Percentiles rank a stretch among this genome's conserved stretches.
Evolutionary conservation across 2,888 invertebrate genomes (phyloP).

Genomic region (Zygaena filipendulae): DNA sequence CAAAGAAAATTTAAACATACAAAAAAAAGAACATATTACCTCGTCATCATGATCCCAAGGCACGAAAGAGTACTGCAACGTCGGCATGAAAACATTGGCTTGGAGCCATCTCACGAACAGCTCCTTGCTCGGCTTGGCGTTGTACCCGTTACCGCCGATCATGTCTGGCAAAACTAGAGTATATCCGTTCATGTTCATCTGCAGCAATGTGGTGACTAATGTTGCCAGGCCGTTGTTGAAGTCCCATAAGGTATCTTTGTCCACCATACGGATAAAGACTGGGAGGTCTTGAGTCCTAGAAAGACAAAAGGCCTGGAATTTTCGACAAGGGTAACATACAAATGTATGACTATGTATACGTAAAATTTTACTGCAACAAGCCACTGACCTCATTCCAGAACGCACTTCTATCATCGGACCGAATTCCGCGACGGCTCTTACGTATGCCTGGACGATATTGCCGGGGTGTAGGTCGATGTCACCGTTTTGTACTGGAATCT

Average conservation of each 20-base stretch:
- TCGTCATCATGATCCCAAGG: slow-evolving; percentile 82
- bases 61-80: slow-evolving; percentile 81
- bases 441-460: slow-evolving; percentile 64
- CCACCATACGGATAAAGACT: slow-evolving; percentile 81
- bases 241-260: slow-evolving; percentile 78
- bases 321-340: too few species aligned
- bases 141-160: slow-evolving; percentile 77
- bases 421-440: slow-evolving; percentile 66
- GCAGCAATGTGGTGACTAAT: slow-evolving; percentile 76
- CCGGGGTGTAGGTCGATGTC: slow-evolving; percentile 67
- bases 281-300: slow-evolving; percentile 74
- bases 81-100: slow-evolving; percentile 81
- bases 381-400: slow-evolving; percentile 69
- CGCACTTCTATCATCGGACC: slow-evolving; percentile 77
- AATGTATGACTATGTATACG: too few species aligned
- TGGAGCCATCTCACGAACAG: slow-evolving; percentile 83
- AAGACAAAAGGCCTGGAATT: too few species aligned
- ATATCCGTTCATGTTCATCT: slow-evolving; percentile 73
- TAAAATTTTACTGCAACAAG: neutral
- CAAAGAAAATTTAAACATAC: too few species aligned
- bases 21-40: too few species aligned
- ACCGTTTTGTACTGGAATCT: slow-evolving; percentile 68
- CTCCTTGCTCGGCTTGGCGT: slow-evolving; percentile 66
- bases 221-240: slow-evolving; percentile 77
- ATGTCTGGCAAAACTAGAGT: slow-evolving; percentile 83